Base-by-base conservation (phyloP, 64 coral and sea anemone genomes). In the Stichodactyla mertensii region DNA sequence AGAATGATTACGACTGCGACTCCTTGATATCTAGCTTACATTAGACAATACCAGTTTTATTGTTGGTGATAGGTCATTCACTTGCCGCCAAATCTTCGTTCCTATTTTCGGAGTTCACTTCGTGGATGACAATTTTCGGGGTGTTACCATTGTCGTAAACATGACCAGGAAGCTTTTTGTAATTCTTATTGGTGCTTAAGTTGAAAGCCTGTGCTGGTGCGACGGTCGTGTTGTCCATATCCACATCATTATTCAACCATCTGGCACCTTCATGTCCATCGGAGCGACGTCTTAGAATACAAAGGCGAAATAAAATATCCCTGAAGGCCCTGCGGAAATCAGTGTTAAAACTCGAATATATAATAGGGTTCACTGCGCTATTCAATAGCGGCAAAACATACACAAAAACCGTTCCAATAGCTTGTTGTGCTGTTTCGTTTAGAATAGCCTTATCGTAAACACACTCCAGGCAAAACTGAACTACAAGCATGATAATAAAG, bases 261-360 rank as follows among this genome's bases (percentile, higher is more conserved):
- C 91, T 22, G 18, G 86, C 16, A 27, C 8, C 22, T 64, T 77
- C 13, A 88, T 87, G 14, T 45, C 58, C 52, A 71, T 66, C 70
- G 27, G 52, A 58, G 16, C 78, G 77, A 51, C 78, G 83, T 57
- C 26, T 60, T 57, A 77, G 82, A 7, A 61, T 57, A 64, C 45
- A 96, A 51, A 93, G 82, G 57, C 89, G 91, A 8, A 96, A 78
- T 45, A 96, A 87, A 79, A 96, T 96, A 5, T 96, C 88, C 70
- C 89, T 92, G 52, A 96, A 96, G 60, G 94, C 91, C 10, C 52
- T 62, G 16, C 94, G 88, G 64, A 96, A 96, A 78, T 96, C 91
- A 4, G 91, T 88, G 81, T 96, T 96, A 52, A 96, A 96, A 16
- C 94, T 93, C 0, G 94, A 96, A 53, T 96, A 96, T 18, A 96